These are phyloP conservation scores for Intoshia linei DNA, from an alignment of 1,140 invertebrate genomes.

Conservation along the genomic window DNA sequence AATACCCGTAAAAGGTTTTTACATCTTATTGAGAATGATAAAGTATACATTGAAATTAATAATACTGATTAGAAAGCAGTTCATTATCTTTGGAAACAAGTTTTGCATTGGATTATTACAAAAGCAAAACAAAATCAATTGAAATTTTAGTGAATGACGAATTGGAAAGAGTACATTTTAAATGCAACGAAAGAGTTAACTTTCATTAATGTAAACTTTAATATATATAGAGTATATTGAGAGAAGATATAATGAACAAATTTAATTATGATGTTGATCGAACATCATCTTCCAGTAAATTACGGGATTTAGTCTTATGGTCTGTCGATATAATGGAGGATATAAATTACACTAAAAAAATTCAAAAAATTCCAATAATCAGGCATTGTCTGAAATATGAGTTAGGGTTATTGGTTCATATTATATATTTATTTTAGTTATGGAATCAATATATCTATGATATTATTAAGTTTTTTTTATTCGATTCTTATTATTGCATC, in stretches of 20 bases:
- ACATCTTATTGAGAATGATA: no score
- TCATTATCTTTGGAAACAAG: no score
- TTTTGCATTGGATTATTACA: constrained; percentile 13
- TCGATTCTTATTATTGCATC: constrained; percentile 8
- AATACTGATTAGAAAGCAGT: no score
- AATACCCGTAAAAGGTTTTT: no score
- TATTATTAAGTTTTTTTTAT: constrained; percentile 9
- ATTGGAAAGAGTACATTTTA: constrained; percentile 17
- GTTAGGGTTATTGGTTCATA: constrained; percentile 7
- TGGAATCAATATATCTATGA: constrained; percentile 8
- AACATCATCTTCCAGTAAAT: constrained; percentile 17
- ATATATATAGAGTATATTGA: constrained; percentile 12
- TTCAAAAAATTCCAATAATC: constrained; percentile 10
- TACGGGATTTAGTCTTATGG: constrained; percentile 19
- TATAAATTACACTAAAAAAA: constrained; percentile 14
- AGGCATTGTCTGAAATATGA: constrained; percentile 11
- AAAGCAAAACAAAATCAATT: constrained; percentile 12
- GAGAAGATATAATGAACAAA: constrained; percentile 19
- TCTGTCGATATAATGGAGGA: constrained; percentile 16
- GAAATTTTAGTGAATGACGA: constrained; percentile 16
- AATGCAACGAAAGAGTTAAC: constrained; percentile 17
- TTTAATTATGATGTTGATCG: constrained; percentile 19
- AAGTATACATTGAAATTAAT: no score
- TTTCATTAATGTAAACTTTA: no score
- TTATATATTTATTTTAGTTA: constrained; percentile 7